These are phyloP conservation scores for Bursaphelenchus mucronatus DNA, from an alignment of 1,140 invertebrate species.

Conservation along the genomic window DNA sequence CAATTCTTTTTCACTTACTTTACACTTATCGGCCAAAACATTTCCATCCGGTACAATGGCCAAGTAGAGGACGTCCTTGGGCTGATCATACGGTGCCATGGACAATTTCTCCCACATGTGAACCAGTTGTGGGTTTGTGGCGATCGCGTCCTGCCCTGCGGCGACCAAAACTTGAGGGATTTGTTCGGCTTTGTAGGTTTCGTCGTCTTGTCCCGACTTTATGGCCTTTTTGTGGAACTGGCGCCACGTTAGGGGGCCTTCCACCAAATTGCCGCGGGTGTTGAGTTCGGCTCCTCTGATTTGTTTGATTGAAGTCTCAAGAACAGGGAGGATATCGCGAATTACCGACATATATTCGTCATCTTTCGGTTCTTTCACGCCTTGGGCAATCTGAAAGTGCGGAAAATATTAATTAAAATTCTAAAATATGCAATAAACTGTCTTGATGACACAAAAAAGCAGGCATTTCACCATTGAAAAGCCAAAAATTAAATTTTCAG, in stretches of 20 bases:
- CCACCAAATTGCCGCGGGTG: conserved; percentile 20
- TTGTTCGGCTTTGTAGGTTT: conserved; percentile 35
- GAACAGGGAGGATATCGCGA: conserved; percentile 30
- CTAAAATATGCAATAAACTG: too few species aligned
- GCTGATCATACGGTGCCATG: conserved; percentile 85
- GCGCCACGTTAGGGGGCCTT: conserved; percentile 41
- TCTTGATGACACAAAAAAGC: too few species aligned
- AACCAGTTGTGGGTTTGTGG: conserved; percentile 38
- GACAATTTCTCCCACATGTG: conserved; percentile 46
- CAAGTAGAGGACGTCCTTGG: conserved; percentile 86
- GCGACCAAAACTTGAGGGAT: conserved; percentile 44
- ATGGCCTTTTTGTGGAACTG: conserved; percentile 35
- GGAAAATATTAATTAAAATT: not conserved
- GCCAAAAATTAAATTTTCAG: too few species aligned
- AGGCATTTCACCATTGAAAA: too few species aligned
- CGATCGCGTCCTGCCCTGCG: conserved; percentile 40
- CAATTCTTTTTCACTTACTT: conserved; percentile 52
- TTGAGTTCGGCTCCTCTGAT: conserved; percentile 6
- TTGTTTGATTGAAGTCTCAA: conserved; percentile 33
- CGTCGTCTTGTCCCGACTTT: conserved; percentile 18
- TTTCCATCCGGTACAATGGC: conserved; percentile 88
- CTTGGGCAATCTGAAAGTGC: conserved; percentile 27
- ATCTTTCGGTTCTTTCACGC: conserved; percentile 38
- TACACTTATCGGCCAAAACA: conserved; percentile 73
- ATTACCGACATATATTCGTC: conserved; percentile 40